phyloP scores from a whole-genome alignment of 2,797 vertebrate species.

The Pipistrellus pipistrellus region DNA sequence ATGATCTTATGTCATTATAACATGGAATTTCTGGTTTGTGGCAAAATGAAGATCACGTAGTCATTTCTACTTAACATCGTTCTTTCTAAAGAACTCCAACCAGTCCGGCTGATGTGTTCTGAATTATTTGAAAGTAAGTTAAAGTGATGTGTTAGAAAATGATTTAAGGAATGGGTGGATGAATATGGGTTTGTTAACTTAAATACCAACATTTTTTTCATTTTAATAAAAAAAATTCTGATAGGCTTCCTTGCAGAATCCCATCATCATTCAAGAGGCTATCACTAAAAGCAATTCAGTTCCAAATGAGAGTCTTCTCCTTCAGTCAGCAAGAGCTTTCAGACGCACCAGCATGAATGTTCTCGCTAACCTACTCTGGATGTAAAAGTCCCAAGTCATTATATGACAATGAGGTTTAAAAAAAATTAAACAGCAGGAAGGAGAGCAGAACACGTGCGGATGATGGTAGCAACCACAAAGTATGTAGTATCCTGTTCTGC shows the following conservation, averaged over 20 bases:
- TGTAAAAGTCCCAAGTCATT: conserved; percentile 60
- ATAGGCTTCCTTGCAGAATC: conserved; percentile 9
- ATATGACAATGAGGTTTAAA: not conserved
- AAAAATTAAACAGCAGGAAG: conserved; percentile 39
- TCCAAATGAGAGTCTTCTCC: not conserved
- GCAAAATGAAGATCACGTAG: not conserved
- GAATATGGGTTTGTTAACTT: not conserved
- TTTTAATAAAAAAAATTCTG: not conserved
- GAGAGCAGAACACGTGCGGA: not conserved
- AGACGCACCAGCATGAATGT: not conserved
- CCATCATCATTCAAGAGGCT: not conserved
- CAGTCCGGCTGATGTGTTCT: not conserved
- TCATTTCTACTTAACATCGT: not conserved
- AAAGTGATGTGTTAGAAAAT: conserved; percentile 1
- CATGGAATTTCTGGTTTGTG: not conserved
- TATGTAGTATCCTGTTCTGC: not conserved
- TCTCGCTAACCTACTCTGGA: conserved; percentile 30
- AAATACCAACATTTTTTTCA: not conserved
- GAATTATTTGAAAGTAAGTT: not conserved
- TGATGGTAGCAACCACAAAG: not conserved
- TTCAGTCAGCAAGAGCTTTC: not conserved
- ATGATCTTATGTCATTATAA: not conserved
- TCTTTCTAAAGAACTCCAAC: not conserved
- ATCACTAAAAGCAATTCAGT: not conserved
- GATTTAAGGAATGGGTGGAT: not conserved